phyloP scores from a whole-genome alignment of 1,140 invertebrate genomes.

The Papilio polyxenes region DNA sequence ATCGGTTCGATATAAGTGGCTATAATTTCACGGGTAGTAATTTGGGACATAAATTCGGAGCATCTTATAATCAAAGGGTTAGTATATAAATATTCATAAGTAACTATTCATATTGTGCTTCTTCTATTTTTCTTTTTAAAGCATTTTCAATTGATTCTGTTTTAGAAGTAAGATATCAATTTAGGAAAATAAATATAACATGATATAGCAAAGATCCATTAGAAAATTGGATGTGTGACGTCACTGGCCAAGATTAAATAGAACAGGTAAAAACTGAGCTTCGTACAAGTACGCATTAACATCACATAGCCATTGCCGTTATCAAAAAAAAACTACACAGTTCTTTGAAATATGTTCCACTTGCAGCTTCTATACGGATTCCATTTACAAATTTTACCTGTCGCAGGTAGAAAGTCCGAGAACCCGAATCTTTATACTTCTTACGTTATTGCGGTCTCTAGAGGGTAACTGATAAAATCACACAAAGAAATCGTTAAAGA shows the following conservation, averaged over 20 bases:
- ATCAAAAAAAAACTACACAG: constrained; percentile 2
- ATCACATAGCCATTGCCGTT: neutral
- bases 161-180: no score
- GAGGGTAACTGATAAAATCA: constrained; percentile 33
- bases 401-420: constrained; percentile 33
- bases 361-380: neutral
- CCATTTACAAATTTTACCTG: constrained; percentile 32
- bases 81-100: constrained; percentile 59
- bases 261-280: neutral
- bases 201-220: no score
- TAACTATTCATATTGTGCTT: constrained; percentile 49
- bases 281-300: neutral
- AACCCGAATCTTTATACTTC: constrained; percentile 24
- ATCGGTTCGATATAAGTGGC: constrained; percentile 60
- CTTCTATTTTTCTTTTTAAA: constrained; percentile 33
- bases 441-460: constrained; percentile 25
- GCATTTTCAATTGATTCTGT: no score
- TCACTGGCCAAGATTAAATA: neutral
- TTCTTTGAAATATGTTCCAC: constrained; percentile 26
- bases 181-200: no score
- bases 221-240: neutral
- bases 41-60: constrained; percentile 61
- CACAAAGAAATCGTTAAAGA: constrained; percentile 30
- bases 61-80: constrained; percentile 63
- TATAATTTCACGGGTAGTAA: constrained; percentile 62